Evolutionary conservation across 2,797 vertebrate species (phyloP), one percentile per base, ranked within the genome.

Genomic region (Pyrocephalus nanus): DNA sequence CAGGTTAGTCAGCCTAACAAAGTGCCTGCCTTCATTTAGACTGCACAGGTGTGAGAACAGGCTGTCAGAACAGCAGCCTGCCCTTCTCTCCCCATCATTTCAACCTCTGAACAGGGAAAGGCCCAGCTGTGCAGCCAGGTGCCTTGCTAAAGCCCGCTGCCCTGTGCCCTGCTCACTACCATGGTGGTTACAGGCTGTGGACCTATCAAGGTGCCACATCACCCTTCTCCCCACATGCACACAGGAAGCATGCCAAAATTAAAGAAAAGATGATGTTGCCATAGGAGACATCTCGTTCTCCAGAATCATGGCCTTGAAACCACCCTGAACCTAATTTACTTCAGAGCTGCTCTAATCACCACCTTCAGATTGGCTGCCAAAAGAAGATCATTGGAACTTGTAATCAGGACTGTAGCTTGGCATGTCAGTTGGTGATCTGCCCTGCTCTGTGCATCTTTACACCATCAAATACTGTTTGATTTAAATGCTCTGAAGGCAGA

Each of bases 1-100:
- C 65, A 54, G 8, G 15, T 40, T 42, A 80, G 29, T 50, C 2
- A 88, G 43, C 17, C 47, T 62, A 57, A 38, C 12, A 9, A 45
- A 58, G 47, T 7, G 27, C 17, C 43, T 40, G 11, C 51, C 26
- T 64, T 48, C 2, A 9, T 43, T 47, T 51, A 11, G 30, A 30
- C 15, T 2, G 7, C 38, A 38, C 10, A 36, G 7, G 1, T 4
- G 5, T n/a, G 12, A 18, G 30, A 55, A 43, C 0, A 43, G 65
- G 40, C 42, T 50, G 25, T 29, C 67, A 79, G 32, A 64, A 23
- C 0, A 4, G 58, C 65, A 69, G 29, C 80, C 11, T 2, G 9
- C 2, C 23, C 38, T 81, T 27, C n/a, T 13, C 10, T 42, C 18
- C 4, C 8, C 43, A 61, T 10, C 34, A 12, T 32, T 76, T 55